phyloP scores from a whole-genome alignment of 2,797 vertebrate genomes.

The Bovichtus diacanthus region DNA sequence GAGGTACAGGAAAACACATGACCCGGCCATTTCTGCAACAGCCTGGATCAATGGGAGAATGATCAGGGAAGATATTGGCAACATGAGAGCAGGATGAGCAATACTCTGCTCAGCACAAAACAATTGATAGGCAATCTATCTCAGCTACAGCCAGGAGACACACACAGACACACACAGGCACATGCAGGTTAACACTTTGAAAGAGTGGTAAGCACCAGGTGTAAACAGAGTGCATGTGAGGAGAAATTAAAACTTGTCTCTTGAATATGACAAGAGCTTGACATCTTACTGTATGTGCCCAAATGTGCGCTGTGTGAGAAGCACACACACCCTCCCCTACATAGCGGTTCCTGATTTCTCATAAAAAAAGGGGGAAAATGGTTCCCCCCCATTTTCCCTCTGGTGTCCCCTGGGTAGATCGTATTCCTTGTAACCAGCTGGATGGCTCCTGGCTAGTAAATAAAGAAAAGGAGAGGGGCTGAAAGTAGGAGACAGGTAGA shows the following conservation, averaged over 20 bases:
- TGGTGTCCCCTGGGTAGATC: conserved; percentile 48
- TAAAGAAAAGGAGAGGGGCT: conserved; percentile 49
- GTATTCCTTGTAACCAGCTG: conserved; percentile 58
- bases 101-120: conserved; percentile 73
- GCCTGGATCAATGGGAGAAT: conserved; percentile 71
- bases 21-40: conserved; percentile 60
- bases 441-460: conserved; percentile 66
- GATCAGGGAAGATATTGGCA: conserved; percentile 80
- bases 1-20: conserved; percentile 58
- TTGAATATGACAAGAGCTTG: conserved; percentile 8
- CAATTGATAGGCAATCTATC: conserved; percentile 80
- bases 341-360: conserved; percentile 2
- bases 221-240: neutral
- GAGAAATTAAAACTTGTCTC: conserved; percentile 6
- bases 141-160: conserved; percentile 42
- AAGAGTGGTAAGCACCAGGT: neutral
- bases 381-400: neutral
- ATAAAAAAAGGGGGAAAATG: neutral
- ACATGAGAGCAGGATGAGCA: conserved; percentile 69
- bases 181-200: neutral
- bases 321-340: neutral
- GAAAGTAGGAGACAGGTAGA: conserved; percentile 40
- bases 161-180: conserved; percentile 24
- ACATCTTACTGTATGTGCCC: neutral
- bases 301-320: conserved; percentile 12